These are phyloP conservation scores for Dryobates pubescens DNA, from an alignment of 2,797 vertebrate species.

Conservation along the genomic window DNA sequence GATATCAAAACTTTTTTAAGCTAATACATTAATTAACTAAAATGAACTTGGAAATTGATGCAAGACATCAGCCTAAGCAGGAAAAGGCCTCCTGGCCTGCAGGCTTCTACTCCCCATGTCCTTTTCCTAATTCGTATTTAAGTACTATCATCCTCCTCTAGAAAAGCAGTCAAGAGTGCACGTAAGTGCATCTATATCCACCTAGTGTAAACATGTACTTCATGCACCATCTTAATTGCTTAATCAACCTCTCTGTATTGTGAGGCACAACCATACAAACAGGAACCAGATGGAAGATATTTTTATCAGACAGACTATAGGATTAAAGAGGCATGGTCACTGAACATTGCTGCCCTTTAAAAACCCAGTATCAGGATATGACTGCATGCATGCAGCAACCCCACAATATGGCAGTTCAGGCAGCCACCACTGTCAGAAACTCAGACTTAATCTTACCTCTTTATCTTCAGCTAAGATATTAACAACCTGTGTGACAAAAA, in stretches of 20 bases:
- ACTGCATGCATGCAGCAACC: neutral
- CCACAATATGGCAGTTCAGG: neutral
- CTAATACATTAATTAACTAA: neutral
- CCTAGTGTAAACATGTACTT: slow-evolving; percentile 8
- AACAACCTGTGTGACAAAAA: neutral
- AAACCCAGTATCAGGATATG: neutral
- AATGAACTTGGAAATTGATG: slow-evolving; percentile 24
- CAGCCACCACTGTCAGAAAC: neutral
- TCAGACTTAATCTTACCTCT: neutral
- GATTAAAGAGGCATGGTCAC: neutral
- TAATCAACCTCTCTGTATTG: slow-evolving; percentile 32
- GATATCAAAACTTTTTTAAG: neutral
- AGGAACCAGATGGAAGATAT: slow-evolving; percentile 43
- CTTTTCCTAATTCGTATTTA: neutral
- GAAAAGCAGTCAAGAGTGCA: neutral
- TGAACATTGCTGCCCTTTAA: slow-evolving; percentile 7
- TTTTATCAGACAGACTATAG: neutral
- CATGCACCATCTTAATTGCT: slow-evolving; percentile 20
- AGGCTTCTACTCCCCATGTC: neutral
- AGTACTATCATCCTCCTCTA: neutral
- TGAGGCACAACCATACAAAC: neutral
- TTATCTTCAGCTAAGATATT: neutral
- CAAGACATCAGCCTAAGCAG: neutral
- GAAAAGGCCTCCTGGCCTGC: slow-evolving; percentile 9
- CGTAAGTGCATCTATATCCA: neutral